phyloP scores from a whole-genome alignment of 2,888 invertebrate species.

The Campopleginae sp. region DNA sequence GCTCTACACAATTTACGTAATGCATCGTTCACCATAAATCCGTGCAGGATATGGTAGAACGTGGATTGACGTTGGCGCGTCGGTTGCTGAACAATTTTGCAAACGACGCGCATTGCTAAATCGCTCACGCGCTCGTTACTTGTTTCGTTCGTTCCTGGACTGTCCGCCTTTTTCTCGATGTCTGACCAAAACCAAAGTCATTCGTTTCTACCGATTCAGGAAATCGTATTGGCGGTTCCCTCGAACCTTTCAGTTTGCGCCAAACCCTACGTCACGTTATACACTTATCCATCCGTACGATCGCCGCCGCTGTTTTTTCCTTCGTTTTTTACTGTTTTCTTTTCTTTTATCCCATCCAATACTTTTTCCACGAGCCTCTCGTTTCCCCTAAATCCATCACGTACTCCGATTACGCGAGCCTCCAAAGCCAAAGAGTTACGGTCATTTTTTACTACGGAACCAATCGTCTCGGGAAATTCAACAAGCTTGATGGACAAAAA shows the following conservation, averaged over 20 bases:
- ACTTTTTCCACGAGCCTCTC: constrained; percentile 50
- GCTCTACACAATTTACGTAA: constrained; percentile 79
- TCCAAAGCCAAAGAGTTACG: constrained; percentile 45
- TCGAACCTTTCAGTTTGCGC: constrained; percentile 25
- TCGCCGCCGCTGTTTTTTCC: background rate
- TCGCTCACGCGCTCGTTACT: constrained; percentile 24
- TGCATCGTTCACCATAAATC: constrained; percentile 79
- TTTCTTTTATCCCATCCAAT: constrained; percentile 25
- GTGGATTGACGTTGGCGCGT: constrained; percentile 74
- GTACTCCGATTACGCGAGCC: constrained; percentile 45
- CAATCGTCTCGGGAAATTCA: constrained; percentile 32
- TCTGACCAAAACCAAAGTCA: constrained; percentile 60
- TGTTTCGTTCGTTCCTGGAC: constrained; percentile 3
- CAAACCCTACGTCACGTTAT: constrained; percentile 39
- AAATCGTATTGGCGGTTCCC: constrained; percentile 24
- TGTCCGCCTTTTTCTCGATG: constrained; percentile 29
- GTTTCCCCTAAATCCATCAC: constrained; percentile 63
- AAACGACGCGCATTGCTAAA: constrained; percentile 54
- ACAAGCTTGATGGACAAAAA: background rate
- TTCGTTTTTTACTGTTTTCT: constrained; percentile 29
- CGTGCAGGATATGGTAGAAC: constrained; percentile 64
- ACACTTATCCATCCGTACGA: constrained; percentile 53
- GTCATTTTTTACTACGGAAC: constrained; percentile 11
- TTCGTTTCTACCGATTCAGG: constrained; percentile 46
- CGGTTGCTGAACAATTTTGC: constrained; percentile 56